Conservation (phyloP, 2,113 vertebrate species). For the Thunnus maccoyii region DNA sequence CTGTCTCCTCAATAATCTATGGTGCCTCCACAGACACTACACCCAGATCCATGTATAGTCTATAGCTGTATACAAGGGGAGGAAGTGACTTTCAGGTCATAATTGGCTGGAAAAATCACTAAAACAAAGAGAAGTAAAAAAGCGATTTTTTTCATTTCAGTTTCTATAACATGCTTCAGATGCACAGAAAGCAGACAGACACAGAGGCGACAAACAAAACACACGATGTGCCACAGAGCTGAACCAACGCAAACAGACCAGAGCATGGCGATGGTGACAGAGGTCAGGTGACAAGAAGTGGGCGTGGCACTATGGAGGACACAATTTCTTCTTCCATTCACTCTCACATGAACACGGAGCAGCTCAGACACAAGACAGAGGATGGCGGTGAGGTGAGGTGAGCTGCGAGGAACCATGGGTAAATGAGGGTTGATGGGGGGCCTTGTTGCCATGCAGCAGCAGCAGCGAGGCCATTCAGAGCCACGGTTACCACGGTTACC, state of each 20-base stretch:
- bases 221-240: slow-evolving; percentile 10
- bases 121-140: no score
- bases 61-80: no score
- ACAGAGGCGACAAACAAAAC: neutral
- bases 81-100: no score
- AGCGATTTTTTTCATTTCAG: neutral
- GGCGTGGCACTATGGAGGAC: neutral
- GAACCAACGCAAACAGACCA: slow-evolving; percentile 9
- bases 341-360: slow-evolving; percentile 24
- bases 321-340: slow-evolving; percentile 13
- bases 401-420: slow-evolving; percentile 24
- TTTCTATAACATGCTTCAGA: slow-evolving; percentile 29
- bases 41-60: no score
- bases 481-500: slow-evolving; percentile 63
- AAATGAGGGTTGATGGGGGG: slow-evolving; percentile 31
- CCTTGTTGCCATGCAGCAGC: slow-evolving; percentile 71
- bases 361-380: neutral
- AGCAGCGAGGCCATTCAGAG: slow-evolving; percentile 66
- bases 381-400: slow-evolving; percentile 12
- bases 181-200: slow-evolving; percentile 35
- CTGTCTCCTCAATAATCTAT: no score
- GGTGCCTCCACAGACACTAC: no score
- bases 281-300: slow-evolving; percentile 40
- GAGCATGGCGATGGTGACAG: slow-evolving; percentile 10
- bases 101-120: no score